Conservation (phyloP, 2,113 vertebrate genomes). For the Hydrolagus affinis region DNA sequence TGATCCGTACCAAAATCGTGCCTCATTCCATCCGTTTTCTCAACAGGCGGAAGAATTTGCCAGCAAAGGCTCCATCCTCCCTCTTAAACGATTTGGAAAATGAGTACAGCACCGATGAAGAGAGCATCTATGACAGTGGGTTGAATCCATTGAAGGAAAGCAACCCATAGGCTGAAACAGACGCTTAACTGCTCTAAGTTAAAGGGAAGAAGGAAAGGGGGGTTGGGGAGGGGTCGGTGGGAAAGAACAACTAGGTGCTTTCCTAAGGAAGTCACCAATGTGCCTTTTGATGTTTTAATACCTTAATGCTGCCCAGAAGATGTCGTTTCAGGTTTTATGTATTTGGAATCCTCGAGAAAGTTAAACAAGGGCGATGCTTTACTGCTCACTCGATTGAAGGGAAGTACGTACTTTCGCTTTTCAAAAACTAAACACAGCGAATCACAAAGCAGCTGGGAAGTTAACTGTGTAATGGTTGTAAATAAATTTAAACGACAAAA, state of each 20-base stretch:
- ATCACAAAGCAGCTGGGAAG: background rate
- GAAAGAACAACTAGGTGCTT: background rate
- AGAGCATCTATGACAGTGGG: slow-evolving; percentile 74
- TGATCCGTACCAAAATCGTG: too few species aligned
- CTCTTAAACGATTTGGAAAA: slow-evolving; percentile 67
- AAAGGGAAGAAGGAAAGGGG: background rate
- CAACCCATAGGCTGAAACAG: slow-evolving; percentile 34
- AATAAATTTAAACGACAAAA: slow-evolving; percentile 16
- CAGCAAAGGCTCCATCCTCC: slow-evolving; percentile 49
- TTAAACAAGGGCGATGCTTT: background rate
- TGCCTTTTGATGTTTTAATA: background rate
- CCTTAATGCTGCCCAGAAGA: background rate
- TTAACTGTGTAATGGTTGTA: slow-evolving; percentile 1
- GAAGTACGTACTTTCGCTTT: background rate
- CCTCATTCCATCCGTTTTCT: slow-evolving; percentile 30
- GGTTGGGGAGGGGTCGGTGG: background rate
- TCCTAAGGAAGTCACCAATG: background rate
- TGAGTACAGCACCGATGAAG: slow-evolving; percentile 77
- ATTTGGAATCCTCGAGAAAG: background rate
- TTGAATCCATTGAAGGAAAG: slow-evolving; percentile 69
- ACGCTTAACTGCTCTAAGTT: background rate
- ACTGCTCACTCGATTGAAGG: background rate
- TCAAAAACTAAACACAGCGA: background rate
- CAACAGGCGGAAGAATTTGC: slow-evolving; percentile 71
- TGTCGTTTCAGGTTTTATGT: background rate